Percentiles rank a stretch among this genome's conserved stretches.
phyloP scores from a whole-genome alignment of 2,888 invertebrate genomes.

The Acronicta aceris region DNA sequence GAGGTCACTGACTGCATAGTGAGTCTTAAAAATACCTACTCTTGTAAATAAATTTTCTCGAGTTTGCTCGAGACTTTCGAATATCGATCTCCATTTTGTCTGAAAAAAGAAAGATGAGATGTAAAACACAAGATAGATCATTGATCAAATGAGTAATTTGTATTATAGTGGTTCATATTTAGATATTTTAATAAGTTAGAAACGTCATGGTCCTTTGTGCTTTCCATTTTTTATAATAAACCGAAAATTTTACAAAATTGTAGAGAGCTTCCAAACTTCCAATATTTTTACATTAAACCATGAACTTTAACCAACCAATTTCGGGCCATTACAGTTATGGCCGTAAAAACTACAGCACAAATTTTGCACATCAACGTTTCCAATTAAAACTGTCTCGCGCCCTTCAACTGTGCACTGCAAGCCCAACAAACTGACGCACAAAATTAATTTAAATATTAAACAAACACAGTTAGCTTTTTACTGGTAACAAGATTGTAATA shows the following conservation, averaged over 20 bases:
- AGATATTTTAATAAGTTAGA: too few relatives aligned
- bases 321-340: slow-evolving; percentile 22
- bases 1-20: slow-evolving; percentile 27
- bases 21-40: too few relatives aligned
- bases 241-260: too few relatives aligned
- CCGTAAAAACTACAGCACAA: slow-evolving; percentile 34
- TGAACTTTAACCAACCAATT: slow-evolving; percentile 25
- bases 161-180: too few relatives aligned
- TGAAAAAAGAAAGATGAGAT: too few relatives aligned
- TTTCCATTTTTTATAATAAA: too few relatives aligned
- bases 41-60: neutral
- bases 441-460: slow-evolving; percentile 71
- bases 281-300: slow-evolving; percentile 16
- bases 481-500: slow-evolving; percentile 61
- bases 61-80: too few relatives aligned
- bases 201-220: too few relatives aligned
- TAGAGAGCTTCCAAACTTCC: too few relatives aligned
- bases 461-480: slow-evolving; percentile 65
- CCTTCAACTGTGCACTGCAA: slow-evolving; percentile 54
- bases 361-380: slow-evolving; percentile 53
- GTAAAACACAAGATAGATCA: too few relatives aligned
- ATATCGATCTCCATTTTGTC: too few relatives aligned
- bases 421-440: slow-evolving; percentile 54
- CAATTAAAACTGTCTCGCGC: slow-evolving; percentile 65
- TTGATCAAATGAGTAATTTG: too few relatives aligned